Evolutionary conservation across 37 sponge, comb jelly and placozoan species (phyloP).

Genomic region (Diacarnus erythraeanus): DNA sequence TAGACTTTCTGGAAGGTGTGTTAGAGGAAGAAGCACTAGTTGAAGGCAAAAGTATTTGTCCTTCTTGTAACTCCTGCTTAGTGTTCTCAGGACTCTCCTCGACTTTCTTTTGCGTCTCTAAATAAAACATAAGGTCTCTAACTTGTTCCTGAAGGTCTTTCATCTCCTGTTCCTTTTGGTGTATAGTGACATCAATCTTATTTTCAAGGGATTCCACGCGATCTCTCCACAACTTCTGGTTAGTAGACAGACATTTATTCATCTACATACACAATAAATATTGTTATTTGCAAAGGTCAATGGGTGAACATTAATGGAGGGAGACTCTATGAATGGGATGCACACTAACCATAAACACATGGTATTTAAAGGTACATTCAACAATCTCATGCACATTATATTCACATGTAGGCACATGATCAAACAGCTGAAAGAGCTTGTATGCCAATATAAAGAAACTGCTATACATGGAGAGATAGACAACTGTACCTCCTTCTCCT

Average conservation of each 20-base stretch:
- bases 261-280: constrained; percentile 36
- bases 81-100: constrained; percentile 47
- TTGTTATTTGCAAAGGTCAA: not conserved
- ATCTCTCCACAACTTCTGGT: constrained; percentile 73
- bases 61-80: constrained; percentile 40
- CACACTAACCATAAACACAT: not conserved
- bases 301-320: not conserved
- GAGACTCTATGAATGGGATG: not conserved
- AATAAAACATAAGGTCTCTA: constrained; percentile 94
- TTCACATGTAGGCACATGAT: not conserved
- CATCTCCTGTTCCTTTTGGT: constrained; percentile 72
- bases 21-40: not conserved
- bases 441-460: not conserved
- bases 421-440: not conserved
- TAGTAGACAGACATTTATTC: constrained; percentile 83
- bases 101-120: constrained; percentile 89
- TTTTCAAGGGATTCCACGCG: constrained; percentile 56
- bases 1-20: not conserved
- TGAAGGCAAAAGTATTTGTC: not conserved
- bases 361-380: not conserved
- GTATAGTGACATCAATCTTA: constrained; percentile 42
- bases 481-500: constrained; percentile 77
- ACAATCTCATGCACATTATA: not conserved
- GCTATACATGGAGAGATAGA: not conserved
- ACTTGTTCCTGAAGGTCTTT: constrained; percentile 91